Evolutionary conservation across 2,113 vertebrate genomes (phyloP), one percentile per base, ranked within the genome.

Genomic region (Charadrius vociferus): DNA sequence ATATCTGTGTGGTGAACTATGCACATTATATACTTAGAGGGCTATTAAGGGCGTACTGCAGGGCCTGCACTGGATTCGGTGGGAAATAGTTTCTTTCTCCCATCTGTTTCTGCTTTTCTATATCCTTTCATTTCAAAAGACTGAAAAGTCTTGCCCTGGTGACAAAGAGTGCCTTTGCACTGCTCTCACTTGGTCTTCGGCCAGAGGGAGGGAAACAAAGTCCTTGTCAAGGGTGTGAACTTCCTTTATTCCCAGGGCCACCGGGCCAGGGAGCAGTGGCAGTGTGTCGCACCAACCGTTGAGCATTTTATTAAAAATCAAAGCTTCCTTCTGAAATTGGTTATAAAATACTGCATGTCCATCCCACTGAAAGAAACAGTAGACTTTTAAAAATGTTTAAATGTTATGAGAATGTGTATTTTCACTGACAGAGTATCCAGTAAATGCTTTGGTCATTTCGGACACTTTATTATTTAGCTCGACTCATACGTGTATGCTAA

Each of bases 171-270:
- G 45, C 41, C 55, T 62, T 39, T 66, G 30, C 67, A 47, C 34
- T 2, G 14, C 80, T 82, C 26, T 68, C 52, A 7, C 32, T 73
- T 85, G 73, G 77, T 49, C 81, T 67, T 10, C 63, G 83, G 93
- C 82, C 92, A 88, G 59, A 22, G 39, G 20, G 32, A 93, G 81
- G 49, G 82, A 62, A 80, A 85, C 86, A 87, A 74, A 85, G 65
- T 47, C 37, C 67, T 59, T 63, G 63, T n/a, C 68, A 55, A 72
- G 93, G 93, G 80, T 52, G 93, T 68, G 95, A 82, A 84, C 88
- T 96, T 96, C 93, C 96, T 81, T 22, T 77, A 20, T 34, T 88
- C 71, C 55, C 77, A 26, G 74, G 56, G 52, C 80, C 2, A 7
- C 23, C 0, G 2, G 59, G 36, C 39, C 67, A 41, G 37, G 5